Evolutionary conservation across 92 coral and sea anemone species (phyloP).

Genomic region (Umimayanthus chanpuru): DNA sequence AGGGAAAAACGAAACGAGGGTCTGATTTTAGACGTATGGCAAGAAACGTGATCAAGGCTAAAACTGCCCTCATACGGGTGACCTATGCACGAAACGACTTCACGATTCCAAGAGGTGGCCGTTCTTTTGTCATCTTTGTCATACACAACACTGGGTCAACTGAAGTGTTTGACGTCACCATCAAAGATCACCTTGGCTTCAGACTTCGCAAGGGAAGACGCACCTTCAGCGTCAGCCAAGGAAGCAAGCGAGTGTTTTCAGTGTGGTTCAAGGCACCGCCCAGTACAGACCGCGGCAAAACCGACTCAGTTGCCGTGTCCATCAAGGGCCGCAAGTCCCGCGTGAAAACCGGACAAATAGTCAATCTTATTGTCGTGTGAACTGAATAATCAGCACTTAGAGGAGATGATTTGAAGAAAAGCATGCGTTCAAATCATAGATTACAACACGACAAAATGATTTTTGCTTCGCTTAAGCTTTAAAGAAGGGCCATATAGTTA

Average conservation of each 20-base stretch:
- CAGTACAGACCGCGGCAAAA: constrained; percentile 58
- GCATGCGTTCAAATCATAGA: neutral
- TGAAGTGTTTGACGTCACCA: constrained; percentile 67
- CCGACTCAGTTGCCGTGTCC: constrained; percentile 57
- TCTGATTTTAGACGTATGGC: constrained; percentile 64
- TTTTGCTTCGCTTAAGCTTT: no score
- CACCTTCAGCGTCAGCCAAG: constrained; percentile 45
- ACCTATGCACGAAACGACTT: constrained; percentile 73
- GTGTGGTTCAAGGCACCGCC: constrained; percentile 62
- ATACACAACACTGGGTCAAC: constrained; percentile 76
- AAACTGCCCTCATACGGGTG: constrained; percentile 66
- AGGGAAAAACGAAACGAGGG: constrained; percentile 75
- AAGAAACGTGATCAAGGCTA: constrained; percentile 58
- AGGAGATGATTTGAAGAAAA: no score
- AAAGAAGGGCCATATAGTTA: no score
- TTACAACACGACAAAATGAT: no score
- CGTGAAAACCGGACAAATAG: constrained; percentile 42
- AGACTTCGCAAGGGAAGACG: constrained; percentile 49
- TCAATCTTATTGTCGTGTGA: constrained; percentile 60
- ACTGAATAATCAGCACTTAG: neutral
- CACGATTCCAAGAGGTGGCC: constrained; percentile 65
- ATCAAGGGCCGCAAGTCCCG: constrained; percentile 61
- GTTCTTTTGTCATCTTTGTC: constrained; percentile 61
- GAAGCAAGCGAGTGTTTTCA: constrained; percentile 57
- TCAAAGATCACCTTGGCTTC: constrained; percentile 70